Evolutionary conservation across 1,140 invertebrate genomes (phyloP), one percentile per base, ranked within the genome.

Genomic region (Ephestia elutella): DNA sequence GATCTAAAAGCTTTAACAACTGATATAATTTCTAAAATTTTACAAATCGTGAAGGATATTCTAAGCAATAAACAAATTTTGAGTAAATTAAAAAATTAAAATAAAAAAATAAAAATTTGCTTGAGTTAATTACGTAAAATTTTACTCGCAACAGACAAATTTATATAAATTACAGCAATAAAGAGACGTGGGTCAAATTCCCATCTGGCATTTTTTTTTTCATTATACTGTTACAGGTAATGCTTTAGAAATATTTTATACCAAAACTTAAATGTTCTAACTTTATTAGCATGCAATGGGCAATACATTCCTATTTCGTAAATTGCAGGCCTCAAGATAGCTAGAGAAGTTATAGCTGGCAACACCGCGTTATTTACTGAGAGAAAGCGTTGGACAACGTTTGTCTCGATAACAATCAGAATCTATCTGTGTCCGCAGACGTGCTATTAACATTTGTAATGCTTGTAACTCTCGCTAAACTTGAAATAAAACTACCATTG

Each of bases 401-500:
- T 76, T 82, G 72, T 82, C 65, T 68, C 65, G 73, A 80, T 79
- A 79, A 82, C 80, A 81, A 82, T 78, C 77, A 63, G 68, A 75
- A 82, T 87, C 68, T 76, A 74, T 80, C 79, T 78, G 65, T 75
- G 77, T 86, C 76, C 49, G 13, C 35, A 53, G 62, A 68, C 55
- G 63, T 61, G 70, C 69, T 78, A 73, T 73, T 75, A 76, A 78
- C 75, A 78, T 83, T 82, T 79, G 68, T 81, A 78, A 59, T 64
- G 62, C 70, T 54, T 74, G 72, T 78, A 69, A 56, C 62, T 57
- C 17, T 48, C 57, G 49, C 63, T 73, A 66, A 67, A 61, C 57
- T 32, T 49, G 30, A 54, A 60, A 50, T 64, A 62, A 68, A 68
- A 62, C 62, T 63, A 56, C 59, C 66, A 54, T 66, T 71, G 63